phyloP scores from a whole-genome alignment of 1,140 invertebrate genomes.

The Pseudomyrmex dendroicus region DNA sequence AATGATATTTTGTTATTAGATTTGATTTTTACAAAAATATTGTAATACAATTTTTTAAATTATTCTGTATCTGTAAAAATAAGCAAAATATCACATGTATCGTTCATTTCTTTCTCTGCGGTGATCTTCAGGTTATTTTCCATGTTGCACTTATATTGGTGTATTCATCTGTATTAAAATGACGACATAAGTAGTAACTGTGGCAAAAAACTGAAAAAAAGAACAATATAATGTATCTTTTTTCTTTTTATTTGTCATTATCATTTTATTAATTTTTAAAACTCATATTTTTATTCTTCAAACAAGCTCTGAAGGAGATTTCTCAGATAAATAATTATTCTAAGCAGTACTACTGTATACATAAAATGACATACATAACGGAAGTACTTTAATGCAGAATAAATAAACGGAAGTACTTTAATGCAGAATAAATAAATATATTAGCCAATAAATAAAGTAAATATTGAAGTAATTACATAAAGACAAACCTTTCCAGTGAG shows the following conservation, averaged over 20 bases:
- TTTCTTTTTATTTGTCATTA: background rate
- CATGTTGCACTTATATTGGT: background rate
- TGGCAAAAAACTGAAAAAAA: slow-evolving; percentile 43
- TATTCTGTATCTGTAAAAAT: too few relatives aligned
- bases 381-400: background rate
- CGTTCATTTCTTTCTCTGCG: too few relatives aligned
- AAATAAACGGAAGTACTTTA: background rate
- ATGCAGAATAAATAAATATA: background rate
- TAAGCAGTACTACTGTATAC: too few relatives aligned
- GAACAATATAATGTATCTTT: background rate
- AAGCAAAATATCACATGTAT: too few relatives aligned
- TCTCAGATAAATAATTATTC: too few relatives aligned
- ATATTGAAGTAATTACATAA: background rate
- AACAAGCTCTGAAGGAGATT: background rate
- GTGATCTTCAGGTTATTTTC: too few relatives aligned
- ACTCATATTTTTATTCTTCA: background rate
- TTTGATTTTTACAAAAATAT: too few relatives aligned
- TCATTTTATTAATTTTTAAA: background rate
- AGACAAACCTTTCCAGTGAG: slow-evolving; percentile 34
- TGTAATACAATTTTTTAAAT: too few relatives aligned
- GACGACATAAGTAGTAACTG: slow-evolving; percentile 38
- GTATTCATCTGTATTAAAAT: slow-evolving; percentile 39
- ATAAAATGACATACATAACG: too few relatives aligned
- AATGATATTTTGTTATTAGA: too few relatives aligned
- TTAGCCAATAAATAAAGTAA: background rate